Percentiles rank a stretch among this genome's conserved stretches.
phyloP scores from a whole-genome alignment of 2,797 vertebrate genomes.

The Mormyrus hasselquistii region DNA sequence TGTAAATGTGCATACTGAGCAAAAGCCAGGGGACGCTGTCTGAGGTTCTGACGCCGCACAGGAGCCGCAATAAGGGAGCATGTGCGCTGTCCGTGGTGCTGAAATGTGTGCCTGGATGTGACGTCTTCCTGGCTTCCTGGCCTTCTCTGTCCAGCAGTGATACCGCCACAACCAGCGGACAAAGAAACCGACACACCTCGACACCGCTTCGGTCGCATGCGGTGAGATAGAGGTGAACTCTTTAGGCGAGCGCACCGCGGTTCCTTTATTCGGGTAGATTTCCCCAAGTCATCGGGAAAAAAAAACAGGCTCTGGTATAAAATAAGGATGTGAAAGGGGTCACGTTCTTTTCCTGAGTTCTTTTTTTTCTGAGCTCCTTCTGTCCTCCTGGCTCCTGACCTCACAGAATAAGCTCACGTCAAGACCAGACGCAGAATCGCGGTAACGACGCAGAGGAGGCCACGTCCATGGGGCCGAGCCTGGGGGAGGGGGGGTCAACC shows the following conservation, averaged over 20 bases:
- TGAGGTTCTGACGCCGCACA: not conserved
- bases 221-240: not conserved
- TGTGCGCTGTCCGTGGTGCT: constrained; percentile 3
- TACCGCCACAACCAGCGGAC: not conserved
- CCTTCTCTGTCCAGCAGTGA: not conserved
- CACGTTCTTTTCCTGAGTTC: not conserved
- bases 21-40: not conserved
- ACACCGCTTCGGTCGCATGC: not conserved
- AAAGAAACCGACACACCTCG: not conserved
- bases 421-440: not conserved
- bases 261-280: not conserved
- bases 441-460: not conserved
- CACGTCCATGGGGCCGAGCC: not conserved
- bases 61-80: not conserved
- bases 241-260: not conserved
- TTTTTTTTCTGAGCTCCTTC: not conserved
- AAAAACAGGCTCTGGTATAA: not conserved
- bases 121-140: not conserved
- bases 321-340: not conserved
- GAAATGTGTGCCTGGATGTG: not conserved
- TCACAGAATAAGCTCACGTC: not conserved
- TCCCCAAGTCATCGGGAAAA: not conserved
- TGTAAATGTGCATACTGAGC: not conserved
- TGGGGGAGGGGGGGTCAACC: no score
- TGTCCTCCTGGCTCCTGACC: not conserved